A percentile compares a stretch with the other conserved stretches of the same genome.
Evolutionary conservation across 2,888 invertebrate species (phyloP).

Genomic region (Polydrusus tereticollis): DNA sequence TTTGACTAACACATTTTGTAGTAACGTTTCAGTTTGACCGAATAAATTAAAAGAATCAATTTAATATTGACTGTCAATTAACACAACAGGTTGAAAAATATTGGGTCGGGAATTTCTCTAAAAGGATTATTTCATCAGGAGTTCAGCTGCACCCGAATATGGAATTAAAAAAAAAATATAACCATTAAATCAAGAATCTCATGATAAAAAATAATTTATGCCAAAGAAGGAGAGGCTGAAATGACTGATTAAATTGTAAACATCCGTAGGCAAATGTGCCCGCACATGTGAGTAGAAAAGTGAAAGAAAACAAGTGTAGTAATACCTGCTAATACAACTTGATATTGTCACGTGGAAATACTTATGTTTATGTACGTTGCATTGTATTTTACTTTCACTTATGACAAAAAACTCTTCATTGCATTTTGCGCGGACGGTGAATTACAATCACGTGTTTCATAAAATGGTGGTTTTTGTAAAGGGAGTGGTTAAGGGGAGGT

Average conservation of each 20-base stretch:
- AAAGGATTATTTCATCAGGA: too few relatives aligned
- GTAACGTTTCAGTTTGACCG: too few relatives aligned
- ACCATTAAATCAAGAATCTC: too few relatives aligned
- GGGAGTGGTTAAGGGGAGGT: too few relatives aligned
- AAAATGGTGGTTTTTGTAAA: too few relatives aligned
- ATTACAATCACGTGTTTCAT: not conserved
- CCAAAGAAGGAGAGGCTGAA: not conserved
- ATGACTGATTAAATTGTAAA: not conserved
- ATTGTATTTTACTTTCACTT: slow-evolving; percentile 28
- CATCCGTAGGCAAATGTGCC: slow-evolving; percentile 18
- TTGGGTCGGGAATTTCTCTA: too few relatives aligned
- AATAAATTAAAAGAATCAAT: too few relatives aligned
- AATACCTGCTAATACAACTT: slow-evolving; percentile 2
- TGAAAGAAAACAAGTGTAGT: slow-evolving; percentile 22
- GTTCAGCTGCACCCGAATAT: too few relatives aligned
- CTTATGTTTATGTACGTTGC: slow-evolving; percentile 1
- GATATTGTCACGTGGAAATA: slow-evolving; percentile 29
- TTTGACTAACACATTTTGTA: too few relatives aligned
- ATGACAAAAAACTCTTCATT: not conserved
- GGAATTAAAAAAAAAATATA: too few relatives aligned
- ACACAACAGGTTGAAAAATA: too few relatives aligned
- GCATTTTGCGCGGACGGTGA: not conserved
- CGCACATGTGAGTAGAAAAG: slow-evolving; percentile 24
- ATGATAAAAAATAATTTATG: not conserved
- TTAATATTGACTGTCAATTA: too few relatives aligned